These are phyloP conservation scores for Proteles cristata DNA, from an alignment of 2,113 vertebrate genomes.

Conservation along the genomic window DNA sequence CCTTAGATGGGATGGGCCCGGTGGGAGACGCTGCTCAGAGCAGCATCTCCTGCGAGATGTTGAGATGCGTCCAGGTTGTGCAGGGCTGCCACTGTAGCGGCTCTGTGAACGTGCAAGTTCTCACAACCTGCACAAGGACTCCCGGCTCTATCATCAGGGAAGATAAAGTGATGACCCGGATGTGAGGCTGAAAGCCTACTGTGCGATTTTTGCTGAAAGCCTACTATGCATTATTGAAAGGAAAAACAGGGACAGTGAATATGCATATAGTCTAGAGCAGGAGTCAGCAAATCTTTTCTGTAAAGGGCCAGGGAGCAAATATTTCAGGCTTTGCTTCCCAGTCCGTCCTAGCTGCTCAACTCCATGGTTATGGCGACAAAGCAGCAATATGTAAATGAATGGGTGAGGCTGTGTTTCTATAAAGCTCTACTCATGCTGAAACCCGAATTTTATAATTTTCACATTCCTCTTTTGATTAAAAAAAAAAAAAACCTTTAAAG, in stretches of 20 bases:
- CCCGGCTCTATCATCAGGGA: not conserved
- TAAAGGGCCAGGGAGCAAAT: not conserved
- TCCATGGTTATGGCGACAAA: not conserved
- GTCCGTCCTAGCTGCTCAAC: not conserved
- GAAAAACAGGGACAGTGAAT: not conserved
- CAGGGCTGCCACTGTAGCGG: not conserved
- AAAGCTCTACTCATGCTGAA: not conserved
- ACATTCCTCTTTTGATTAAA: not conserved
- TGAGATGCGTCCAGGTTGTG: fast-evolving
- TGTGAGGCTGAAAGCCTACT: not conserved
- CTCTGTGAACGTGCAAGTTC: not conserved
- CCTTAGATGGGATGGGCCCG: fast-evolving
- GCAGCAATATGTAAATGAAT: fast-evolving
- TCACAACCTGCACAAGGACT: not conserved
- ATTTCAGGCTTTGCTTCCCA: not conserved
- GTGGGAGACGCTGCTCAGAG: not conserved
- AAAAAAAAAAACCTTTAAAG: not conserved
- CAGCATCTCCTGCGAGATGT: not conserved
- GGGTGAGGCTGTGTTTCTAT: not conserved
- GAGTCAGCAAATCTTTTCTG: not conserved
- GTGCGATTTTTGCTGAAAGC: not conserved
- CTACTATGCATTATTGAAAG: not conserved
- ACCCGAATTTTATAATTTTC: not conserved
- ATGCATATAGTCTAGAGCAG: not conserved
- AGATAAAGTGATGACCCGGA: not conserved